Base-by-base conservation (phyloP, 2,888 invertebrate genomes). In the Drosophila incognita region DNA sequence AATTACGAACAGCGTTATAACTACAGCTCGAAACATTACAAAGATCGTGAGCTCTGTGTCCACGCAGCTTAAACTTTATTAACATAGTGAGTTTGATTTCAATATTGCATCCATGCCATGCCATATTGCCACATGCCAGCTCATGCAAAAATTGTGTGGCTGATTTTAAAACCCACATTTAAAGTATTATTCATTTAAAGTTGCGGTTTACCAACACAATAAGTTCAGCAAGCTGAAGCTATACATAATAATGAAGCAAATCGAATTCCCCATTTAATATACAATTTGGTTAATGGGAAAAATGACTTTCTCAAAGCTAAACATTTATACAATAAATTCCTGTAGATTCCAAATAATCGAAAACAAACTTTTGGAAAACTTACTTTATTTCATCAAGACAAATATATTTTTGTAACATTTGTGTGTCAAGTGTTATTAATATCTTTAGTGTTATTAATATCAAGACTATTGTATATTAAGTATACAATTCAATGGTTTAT, bases 401-500 rank as follows among this genome's bases (percentile, higher is more conserved):
- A n/a, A 36, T 56, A 33, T 52, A 33, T 54, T n/a, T 27, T 27
- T 36, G 21, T 38, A 35, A 51, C 21, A 42, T 29, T 62, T 62
- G 42, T 42, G 33, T 13, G 40, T 40, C 40, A 33, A 42, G 48
- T 35, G 29, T 63, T 33, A 33, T 10, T 31, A 29, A 29, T 29
- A 29, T 29, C 10, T 33, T 6, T 18, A 40, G 29, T 42, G 42
- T 42, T 42, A 38, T 18, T 52, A 72, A 71, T 71, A 71, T 71
- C 46, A 71, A 46, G n/a, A 52, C 29, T 48, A 21, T 29, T 21
- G 56, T 63, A 24, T 2, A 42, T 40, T 35, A 49, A 48, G 21
- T 36, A 24, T 21, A 38, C 36, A 61, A n/a, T 27, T 15, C 15
- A 27, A 49, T 27, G 31, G 24, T 49, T 46, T n/a, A 31, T 13